Conservation (phyloP, 2,888 invertebrate species). For the Chloroclystis v-ata region DNA sequence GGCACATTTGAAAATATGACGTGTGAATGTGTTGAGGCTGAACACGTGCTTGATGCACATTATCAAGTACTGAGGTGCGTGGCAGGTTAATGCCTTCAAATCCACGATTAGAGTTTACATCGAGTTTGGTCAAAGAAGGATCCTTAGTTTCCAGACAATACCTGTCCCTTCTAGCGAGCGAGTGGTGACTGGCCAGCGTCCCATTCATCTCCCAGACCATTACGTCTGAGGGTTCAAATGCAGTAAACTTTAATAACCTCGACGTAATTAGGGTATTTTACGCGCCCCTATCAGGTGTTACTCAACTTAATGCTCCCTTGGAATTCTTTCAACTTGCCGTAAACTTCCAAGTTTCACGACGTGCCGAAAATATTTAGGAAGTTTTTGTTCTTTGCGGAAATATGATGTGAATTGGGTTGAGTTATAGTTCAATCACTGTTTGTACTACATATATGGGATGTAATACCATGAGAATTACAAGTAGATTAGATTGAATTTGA, state of each 20-base stretch:
- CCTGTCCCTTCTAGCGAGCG: slow-evolving; percentile 17
- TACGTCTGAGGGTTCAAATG: slow-evolving; percentile 45
- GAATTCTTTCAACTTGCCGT: slow-evolving; percentile 28
- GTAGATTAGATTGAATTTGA: too few relatives aligned
- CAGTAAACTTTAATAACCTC: slow-evolving; percentile 52
- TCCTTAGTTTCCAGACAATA: too few relatives aligned
- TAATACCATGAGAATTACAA: too few relatives aligned
- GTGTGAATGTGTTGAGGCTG: too few relatives aligned
- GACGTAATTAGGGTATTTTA: slow-evolving; percentile 45
- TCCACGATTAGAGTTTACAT: too few relatives aligned
- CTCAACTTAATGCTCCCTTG: slow-evolving; percentile 34
- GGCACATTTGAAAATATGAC: too few relatives aligned
- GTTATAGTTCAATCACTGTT: too few relatives aligned
- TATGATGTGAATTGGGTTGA: neutral
- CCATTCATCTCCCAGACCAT: slow-evolving; percentile 41
- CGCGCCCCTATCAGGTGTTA: slow-evolving; percentile 42
- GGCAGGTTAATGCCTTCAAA: too few relatives aligned
- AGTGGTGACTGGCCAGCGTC: slow-evolving; percentile 20
- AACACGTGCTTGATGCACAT: too few relatives aligned
- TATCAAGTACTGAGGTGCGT: too few relatives aligned
- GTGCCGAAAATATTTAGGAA: slow-evolving; percentile 13
- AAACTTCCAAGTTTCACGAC: slow-evolving; percentile 19
- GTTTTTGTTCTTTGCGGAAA: neutral
- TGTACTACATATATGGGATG: too few relatives aligned
- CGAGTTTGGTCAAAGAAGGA: too few relatives aligned